A percentile compares a stretch with the other conserved stretches of the same genome.
Evolutionary conservation across 2,888 invertebrate genomes (phyloP).

Genomic region (Meiosimyza decipiens): DNA sequence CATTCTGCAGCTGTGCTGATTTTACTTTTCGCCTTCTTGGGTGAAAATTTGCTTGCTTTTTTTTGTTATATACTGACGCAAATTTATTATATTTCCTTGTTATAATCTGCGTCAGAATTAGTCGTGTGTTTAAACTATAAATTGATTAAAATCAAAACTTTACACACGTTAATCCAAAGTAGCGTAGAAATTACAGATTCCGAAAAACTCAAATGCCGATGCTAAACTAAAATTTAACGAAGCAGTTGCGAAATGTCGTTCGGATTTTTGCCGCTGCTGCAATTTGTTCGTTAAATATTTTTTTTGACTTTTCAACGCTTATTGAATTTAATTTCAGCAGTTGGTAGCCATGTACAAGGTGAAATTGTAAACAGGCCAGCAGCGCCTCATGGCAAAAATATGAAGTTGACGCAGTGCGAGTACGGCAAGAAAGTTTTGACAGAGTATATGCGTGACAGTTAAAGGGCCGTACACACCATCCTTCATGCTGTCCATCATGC

Average conservation of each 20-base stretch:
- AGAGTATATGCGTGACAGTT: no score
- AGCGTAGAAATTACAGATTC: conserved; percentile 15
- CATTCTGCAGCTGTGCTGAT: conserved; percentile 14
- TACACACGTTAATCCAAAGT: conserved; percentile 21
- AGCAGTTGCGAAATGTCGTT: conserved; percentile 25
- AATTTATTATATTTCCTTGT: neutral
- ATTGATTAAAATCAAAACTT: conserved; percentile 12
- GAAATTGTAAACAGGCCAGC: neutral
- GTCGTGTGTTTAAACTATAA: conserved; percentile 3
- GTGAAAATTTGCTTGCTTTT: neutral
- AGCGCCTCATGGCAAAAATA: no score
- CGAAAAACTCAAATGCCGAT: conserved; percentile 31
- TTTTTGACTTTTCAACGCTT: neutral
- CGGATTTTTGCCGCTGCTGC: conserved; percentile 13
- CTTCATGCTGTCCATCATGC: no score
- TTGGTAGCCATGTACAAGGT: neutral
- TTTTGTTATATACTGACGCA: neutral
- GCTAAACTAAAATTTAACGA: conserved; percentile 32
- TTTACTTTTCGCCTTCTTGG: neutral
- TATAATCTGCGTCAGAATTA: conserved; percentile 5
- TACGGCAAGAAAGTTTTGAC: no score
- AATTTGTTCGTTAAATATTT: conserved; percentile 11
- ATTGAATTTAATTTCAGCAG: neutral
- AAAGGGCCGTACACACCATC: no score
- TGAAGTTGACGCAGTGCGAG: no score